Evolutionary conservation across 2,888 invertebrate species (phyloP), one percentile per base, ranked within the genome.

Genomic region (Lithosia quadra): DNA sequence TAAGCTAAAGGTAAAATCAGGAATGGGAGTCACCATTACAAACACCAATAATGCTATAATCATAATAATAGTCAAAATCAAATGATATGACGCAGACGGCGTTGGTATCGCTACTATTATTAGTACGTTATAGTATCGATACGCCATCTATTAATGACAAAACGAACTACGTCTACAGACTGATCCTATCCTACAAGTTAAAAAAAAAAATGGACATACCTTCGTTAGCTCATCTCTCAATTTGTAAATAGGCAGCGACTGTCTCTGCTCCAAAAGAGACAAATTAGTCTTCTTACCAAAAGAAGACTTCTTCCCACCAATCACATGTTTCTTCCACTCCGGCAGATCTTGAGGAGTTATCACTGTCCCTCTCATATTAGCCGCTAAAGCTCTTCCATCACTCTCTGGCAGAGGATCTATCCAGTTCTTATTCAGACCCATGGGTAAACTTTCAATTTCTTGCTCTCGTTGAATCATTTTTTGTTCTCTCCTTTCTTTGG

Each of bases 241-340:
- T 89, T 99, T 99, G 88, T 97, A 99, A 83, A 99, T 99, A 8
- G 99, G 99, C 79, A 99, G 94, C 24, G 98, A 98, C 89, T 99
- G 99, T 24, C 99, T 95, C 91, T 99, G 99, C 88, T 99, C 99
- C 55, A 99, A 91, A 34, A 99, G 96, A 0, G 98, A 97, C 86
- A 99, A 95, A 83, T 98, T 99, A 0, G 99, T 99, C 90, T 99
- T 99, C 91, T 98, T 99, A 56, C 99, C 99, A 86, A 99, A 99
- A 0, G 99, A 99, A 0, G 99, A 99, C 88, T 99, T 99, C 88
- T 99, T 98, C 0, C 99, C 99, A 2, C 99, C 99, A 69, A 99
- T 99, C 0, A 99, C 98, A 86, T 99, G 99, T 84, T 99, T 99
- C 91, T 99, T 99, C 99, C 99, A 99, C 90, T 99, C 99, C 0